phyloP scores from a whole-genome alignment of 2,888 invertebrate genomes.

The Noctua janthe region DNA sequence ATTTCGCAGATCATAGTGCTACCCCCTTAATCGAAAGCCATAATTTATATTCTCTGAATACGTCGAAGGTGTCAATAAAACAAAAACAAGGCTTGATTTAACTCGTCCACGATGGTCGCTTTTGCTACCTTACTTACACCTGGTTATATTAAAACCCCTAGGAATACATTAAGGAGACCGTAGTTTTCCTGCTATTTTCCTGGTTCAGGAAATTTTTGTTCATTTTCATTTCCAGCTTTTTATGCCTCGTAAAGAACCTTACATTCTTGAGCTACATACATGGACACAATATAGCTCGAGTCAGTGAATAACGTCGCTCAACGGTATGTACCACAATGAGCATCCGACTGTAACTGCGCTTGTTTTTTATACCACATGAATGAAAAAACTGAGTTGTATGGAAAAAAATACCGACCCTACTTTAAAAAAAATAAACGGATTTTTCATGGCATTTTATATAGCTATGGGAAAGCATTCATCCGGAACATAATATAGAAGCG shows the following conservation, averaged over 20 bases:
- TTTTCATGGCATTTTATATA: slow-evolving; percentile 14
- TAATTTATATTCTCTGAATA: background rate
- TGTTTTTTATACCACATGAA: slow-evolving; percentile 9
- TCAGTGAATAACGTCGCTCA: background rate
- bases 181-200: background rate
- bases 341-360: slow-evolving; percentile 12
- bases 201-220: background rate
- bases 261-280: background rate
- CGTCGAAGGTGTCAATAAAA: background rate
- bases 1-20: background rate
- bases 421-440: slow-evolving; percentile 3
- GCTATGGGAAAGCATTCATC: background rate
- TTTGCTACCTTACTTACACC: background rate
- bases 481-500: background rate
- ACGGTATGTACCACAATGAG: slow-evolving; percentile 25
- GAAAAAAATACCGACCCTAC: background rate
- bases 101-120: background rate
- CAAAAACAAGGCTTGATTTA: background rate
- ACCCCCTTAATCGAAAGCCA: background rate
- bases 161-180: background rate
- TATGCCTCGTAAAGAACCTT: background rate
- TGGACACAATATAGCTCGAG: background rate
- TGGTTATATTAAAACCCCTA: background rate
- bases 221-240: background rate
- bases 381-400: background rate